phyloP scores from a whole-genome alignment of 1,140 invertebrate species.

The Helicoverpa armigera region DNA sequence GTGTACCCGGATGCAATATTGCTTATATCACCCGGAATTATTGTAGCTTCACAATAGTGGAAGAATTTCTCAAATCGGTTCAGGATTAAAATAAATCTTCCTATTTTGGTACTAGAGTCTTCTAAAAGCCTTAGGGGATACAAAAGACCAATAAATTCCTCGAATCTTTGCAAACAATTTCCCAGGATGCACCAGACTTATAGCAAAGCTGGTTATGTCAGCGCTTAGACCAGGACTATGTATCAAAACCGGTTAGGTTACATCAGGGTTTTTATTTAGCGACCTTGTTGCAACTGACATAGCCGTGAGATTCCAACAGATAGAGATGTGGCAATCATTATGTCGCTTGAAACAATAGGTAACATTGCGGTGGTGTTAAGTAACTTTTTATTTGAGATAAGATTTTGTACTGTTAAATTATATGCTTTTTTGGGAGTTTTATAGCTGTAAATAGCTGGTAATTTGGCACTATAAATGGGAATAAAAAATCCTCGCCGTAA shows the following conservation, averaged over 20 bases:
- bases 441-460: background rate
- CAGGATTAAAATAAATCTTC: too few species aligned
- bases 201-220: too few species aligned
- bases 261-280: slow-evolving; percentile 41
- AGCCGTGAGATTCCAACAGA: slow-evolving; percentile 36
- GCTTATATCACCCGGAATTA: background rate
- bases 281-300: slow-evolving; percentile 40
- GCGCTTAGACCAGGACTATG: too few species aligned
- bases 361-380: background rate
- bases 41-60: background rate
- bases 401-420: slow-evolving; percentile 1
- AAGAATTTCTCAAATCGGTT: background rate
- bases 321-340: slow-evolving; percentile 24
- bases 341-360: slow-evolving; percentile 18
- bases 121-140: too few species aligned
- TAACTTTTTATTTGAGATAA: slow-evolving; percentile 27
- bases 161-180: background rate
- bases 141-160: too few species aligned
- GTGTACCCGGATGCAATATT: too few species aligned
- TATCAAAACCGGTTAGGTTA: background rate
- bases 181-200: background rate
- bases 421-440: background rate
- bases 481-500: too few species aligned
- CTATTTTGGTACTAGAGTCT: too few species aligned
- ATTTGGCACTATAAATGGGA: too few species aligned